Evolutionary conservation across 1,140 invertebrate species (phyloP).

Genomic region (Helicorthomorpha holstii): DNA sequence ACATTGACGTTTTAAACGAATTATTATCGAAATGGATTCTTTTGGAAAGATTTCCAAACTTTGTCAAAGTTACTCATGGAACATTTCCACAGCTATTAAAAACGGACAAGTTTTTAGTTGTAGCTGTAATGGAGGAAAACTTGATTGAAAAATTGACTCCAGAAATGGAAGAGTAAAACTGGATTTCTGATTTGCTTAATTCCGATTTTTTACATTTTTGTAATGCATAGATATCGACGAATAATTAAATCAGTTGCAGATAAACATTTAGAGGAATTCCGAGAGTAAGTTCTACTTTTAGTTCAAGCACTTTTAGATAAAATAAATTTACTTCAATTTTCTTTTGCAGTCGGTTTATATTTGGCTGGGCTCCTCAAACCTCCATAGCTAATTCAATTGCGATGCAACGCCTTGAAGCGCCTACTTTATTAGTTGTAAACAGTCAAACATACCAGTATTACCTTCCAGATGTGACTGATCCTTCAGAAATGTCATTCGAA

Average conservation of each 20-base stretch:
- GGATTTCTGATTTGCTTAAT: constrained; percentile 6
- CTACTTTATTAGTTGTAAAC: constrained; percentile 76
- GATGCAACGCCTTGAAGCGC: constrained; percentile 61
- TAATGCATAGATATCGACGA: constrained; percentile 41
- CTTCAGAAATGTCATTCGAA: constrained; percentile 54
- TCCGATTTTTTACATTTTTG: not conserved
- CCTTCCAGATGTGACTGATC: constrained; percentile 67
- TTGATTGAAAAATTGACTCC: constrained; percentile 59
- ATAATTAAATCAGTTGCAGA: constrained; percentile 68
- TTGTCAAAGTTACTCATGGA: constrained; percentile 59
- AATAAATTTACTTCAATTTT: constrained; percentile 1
- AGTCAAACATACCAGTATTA: constrained; percentile 77
- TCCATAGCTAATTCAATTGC: constrained; percentile 79
- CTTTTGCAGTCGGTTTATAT: constrained; percentile 51
- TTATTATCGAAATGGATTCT: constrained; percentile 52
- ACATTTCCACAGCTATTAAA: constrained; percentile 36
- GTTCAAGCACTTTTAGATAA: not conserved
- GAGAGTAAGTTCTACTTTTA: constrained; percentile 35
- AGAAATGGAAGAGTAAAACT: constrained; percentile 47
- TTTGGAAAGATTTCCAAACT: constrained; percentile 72
- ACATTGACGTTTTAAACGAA: no score
- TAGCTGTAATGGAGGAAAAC: constrained; percentile 74
- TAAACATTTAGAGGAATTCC: constrained; percentile 54
- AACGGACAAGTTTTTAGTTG: constrained; percentile 68
- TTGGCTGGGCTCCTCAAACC: constrained; percentile 71